These are phyloP conservation scores for Cebuella pygmaea DNA, from an alignment of 2,797 vertebrate genomes.

Conservation along the genomic window DNA sequence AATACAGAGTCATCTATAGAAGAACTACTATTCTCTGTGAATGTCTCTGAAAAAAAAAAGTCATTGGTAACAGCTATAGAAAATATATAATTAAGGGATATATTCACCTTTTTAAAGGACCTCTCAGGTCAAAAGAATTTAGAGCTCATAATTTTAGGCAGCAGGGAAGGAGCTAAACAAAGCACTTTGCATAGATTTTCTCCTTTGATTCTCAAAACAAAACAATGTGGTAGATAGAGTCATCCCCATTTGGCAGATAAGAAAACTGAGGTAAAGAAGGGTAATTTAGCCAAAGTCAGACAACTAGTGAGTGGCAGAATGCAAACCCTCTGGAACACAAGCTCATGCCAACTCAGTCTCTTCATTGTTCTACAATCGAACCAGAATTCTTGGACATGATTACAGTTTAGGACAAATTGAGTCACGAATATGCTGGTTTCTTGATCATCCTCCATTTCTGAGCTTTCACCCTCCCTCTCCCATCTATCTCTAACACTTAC, in stretches of 20 bases:
- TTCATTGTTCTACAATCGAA: neutral
- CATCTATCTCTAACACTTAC: neutral
- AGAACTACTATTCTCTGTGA: neutral
- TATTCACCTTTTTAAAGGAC: neutral
- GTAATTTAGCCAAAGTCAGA: neutral
- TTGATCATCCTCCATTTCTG: neutral
- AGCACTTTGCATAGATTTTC: neutral
- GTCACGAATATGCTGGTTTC: neutral
- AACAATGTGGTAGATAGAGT: neutral
- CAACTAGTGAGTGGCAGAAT: neutral
- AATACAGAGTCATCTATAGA: neutral
- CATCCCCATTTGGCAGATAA: neutral
- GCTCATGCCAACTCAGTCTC: neutral
- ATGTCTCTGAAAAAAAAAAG: neutral
- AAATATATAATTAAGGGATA: neutral
- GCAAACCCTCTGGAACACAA: neutral
- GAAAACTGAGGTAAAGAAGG: neutral
- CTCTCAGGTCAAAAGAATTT: neutral
- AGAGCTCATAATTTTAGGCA: neutral
- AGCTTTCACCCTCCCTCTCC: neutral
- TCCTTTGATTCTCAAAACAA: neutral
- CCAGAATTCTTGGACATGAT: neutral
- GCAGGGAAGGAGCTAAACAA: neutral
- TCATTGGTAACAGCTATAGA: neutral
- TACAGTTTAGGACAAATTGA: neutral